phyloP scores from a whole-genome alignment of 2,797 vertebrate species.

The Falco peregrinus region DNA sequence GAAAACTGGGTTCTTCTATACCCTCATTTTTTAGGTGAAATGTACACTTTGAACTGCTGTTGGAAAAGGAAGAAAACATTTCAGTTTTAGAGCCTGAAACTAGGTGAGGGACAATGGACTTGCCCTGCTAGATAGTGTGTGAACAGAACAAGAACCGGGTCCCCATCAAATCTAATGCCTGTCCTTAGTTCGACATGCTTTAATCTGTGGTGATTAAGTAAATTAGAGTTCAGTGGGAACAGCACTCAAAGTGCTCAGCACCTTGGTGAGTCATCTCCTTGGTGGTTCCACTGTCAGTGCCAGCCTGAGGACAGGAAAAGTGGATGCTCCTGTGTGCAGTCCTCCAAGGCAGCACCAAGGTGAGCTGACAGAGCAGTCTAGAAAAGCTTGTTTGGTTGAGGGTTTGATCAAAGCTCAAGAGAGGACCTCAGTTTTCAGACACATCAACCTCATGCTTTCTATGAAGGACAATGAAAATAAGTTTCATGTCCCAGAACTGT shows the following conservation, averaged over 20 bases:
- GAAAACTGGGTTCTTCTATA: background rate
- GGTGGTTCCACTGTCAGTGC: background rate
- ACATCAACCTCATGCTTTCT: background rate
- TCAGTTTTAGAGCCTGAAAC: background rate
- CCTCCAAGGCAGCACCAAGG: background rate
- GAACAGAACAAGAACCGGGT: background rate
- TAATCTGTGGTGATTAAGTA: conserved; percentile 13
- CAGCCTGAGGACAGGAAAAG: background rate
- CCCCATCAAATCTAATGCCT: background rate
- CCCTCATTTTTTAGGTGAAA: background rate
- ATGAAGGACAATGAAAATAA: background rate
- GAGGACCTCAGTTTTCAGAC: background rate
- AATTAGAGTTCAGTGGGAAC: conserved; percentile 13
- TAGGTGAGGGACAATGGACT: background rate
- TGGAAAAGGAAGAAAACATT: background rate
- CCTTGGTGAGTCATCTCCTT: background rate
- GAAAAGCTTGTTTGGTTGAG: background rate
- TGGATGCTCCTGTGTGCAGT: background rate
- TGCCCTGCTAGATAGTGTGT: background rate
- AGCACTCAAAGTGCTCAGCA: background rate
- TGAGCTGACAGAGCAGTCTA: background rate
- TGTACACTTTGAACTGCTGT: background rate
- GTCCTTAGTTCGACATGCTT: background rate
- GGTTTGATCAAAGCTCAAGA: background rate
- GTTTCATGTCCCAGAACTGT: background rate